Evolutionary conservation across 2,888 invertebrate species (phyloP).

Genomic region (Heteropelma amictum): DNA sequence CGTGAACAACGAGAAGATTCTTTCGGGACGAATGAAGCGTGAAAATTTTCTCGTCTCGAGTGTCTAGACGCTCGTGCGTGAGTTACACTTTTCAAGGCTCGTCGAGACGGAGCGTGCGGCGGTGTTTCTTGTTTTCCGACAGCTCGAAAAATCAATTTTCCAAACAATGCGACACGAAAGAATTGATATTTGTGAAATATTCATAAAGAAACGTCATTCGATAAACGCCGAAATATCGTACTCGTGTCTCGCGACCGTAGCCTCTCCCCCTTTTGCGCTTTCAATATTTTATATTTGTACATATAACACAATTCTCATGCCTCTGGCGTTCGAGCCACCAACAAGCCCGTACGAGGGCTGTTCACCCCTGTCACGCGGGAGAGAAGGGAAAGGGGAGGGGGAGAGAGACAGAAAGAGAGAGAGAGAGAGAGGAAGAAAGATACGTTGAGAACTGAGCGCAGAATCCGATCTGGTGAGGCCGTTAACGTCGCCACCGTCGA

Average conservation of each 20-base stretch:
- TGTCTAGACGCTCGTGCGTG: no score
- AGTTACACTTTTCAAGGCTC: no score
- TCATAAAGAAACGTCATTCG: slow-evolving; percentile 56
- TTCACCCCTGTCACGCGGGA: slow-evolving; percentile 29
- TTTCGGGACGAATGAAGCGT: no score
- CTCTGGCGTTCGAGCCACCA: slow-evolving; percentile 28
- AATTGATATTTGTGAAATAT: slow-evolving; percentile 34
- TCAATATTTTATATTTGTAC: neutral
- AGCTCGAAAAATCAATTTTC: neutral
- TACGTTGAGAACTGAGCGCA: slow-evolving; percentile 63
- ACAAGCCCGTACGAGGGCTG: slow-evolving; percentile 33
- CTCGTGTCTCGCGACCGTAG: slow-evolving; percentile 8
- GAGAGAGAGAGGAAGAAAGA: slow-evolving; percentile 31
- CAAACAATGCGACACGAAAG: no score
- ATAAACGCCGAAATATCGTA: slow-evolving; percentile 56
- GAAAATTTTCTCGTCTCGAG: no score
- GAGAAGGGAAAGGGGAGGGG: slow-evolving; percentile 12
- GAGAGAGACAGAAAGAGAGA: slow-evolving; percentile 16
- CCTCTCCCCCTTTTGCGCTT: slow-evolving; percentile 20
- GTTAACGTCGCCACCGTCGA: slow-evolving; percentile 31
- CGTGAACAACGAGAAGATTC: no score
- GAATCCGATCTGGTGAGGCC: slow-evolving; percentile 66
- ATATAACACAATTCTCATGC: neutral
- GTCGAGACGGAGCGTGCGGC: no score
- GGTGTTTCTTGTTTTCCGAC: neutral